Conservation (phyloP, 2,888 invertebrate genomes). For the Eristalis intricaria region DNA sequence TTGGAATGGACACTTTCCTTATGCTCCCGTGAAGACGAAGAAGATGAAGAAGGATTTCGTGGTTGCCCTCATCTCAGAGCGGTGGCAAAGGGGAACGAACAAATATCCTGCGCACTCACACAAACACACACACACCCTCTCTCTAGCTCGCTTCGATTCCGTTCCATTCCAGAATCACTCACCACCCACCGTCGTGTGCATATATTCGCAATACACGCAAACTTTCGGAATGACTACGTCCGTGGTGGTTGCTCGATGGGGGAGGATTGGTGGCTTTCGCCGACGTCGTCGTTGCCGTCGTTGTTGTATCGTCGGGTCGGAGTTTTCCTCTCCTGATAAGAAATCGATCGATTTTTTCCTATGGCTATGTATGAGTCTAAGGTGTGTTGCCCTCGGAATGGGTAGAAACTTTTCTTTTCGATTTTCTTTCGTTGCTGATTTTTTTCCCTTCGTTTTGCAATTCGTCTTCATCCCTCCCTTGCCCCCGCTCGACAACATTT, state of each 20-base stretch:
- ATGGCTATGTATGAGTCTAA: slow-evolving; percentile 79
- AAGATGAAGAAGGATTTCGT: background rate
- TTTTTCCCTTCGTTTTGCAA: background rate
- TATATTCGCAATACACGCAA: slow-evolving; percentile 71
- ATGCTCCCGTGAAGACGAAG: background rate
- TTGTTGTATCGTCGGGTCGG: slow-evolving; percentile 63
- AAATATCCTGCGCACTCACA: slow-evolving; percentile 22
- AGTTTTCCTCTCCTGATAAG: slow-evolving; percentile 72
- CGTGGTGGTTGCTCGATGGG: background rate
- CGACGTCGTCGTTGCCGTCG: background rate
- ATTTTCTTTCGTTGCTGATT: background rate
- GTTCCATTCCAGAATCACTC: slow-evolving; percentile 5
- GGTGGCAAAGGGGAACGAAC: background rate
- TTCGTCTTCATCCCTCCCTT: background rate
- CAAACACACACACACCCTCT: slow-evolving; percentile 37
- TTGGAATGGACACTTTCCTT: slow-evolving; percentile 17
- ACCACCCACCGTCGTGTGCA: slow-evolving; percentile 33
- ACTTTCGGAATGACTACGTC: slow-evolving; percentile 36
- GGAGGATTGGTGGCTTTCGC: slow-evolving; percentile 48
- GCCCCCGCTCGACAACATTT: background rate
- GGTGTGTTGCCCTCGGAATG: slow-evolving; percentile 80
- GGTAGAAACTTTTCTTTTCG: slow-evolving; percentile 37
- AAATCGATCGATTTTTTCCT: slow-evolving; percentile 75
- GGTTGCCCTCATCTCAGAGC: background rate
- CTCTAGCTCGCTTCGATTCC: slow-evolving; percentile 10